Evolutionary conservation across 2,797 vertebrate species (phyloP).

Genomic region (Molossus alvarezi): DNA sequence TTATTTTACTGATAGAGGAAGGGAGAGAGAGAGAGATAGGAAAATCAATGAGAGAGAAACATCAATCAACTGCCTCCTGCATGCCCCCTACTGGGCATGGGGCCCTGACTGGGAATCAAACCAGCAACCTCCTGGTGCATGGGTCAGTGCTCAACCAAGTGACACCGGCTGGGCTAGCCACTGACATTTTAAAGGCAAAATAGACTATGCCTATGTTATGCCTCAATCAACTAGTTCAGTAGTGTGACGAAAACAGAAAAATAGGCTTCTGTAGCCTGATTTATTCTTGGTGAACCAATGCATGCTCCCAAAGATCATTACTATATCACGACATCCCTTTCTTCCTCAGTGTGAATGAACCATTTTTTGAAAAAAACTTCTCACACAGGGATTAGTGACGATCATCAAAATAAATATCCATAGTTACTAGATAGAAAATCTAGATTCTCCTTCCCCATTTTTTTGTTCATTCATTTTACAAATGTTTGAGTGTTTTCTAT

Average conservation of each 20-base stretch:
- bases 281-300: slow-evolving; percentile 47
- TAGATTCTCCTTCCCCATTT: neutral
- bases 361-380: neutral
- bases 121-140: no score
- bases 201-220: neutral
- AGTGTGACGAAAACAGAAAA: slow-evolving; percentile 44
- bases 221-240: slow-evolving; percentile 14
- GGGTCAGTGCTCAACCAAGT: no score
- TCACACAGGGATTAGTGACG: neutral
- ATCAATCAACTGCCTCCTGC: no score
- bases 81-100: no score
- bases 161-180: neutral
- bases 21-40: no score
- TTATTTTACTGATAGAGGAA: no score
- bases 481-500: neutral
- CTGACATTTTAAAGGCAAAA: slow-evolving; percentile 30
- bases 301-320: neutral
- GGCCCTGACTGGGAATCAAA: no score
- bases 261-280: neutral
- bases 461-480: slow-evolving; percentile 27
- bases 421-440: slow-evolving; percentile 33
- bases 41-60: no score
- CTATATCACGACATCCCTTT: neutral
- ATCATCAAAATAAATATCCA: slow-evolving; percentile 30
- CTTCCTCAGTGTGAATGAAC: slow-evolving; percentile 25